These are phyloP conservation scores for Melanotaenia pygmaea DNA, from an alignment of 2,797 vertebrate genomes.

Conservation along the genomic window DNA sequence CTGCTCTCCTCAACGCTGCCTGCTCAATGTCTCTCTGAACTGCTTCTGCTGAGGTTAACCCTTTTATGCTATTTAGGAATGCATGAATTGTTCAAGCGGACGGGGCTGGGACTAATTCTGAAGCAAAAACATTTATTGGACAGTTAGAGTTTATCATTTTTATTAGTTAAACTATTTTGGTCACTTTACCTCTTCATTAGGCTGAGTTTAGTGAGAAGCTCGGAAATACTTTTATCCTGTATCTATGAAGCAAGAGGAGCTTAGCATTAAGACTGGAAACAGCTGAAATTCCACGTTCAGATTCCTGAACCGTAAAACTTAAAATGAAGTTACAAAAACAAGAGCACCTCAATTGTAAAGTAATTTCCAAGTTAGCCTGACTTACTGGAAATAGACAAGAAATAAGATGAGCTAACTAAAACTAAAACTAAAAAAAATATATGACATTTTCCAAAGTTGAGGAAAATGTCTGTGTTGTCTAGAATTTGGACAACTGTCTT, in stretches of 20 bases:
- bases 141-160: not conserved
- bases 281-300: not conserved
- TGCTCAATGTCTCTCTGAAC: conserved; percentile 63
- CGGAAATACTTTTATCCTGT: not conserved
- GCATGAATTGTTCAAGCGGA: conserved; percentile 11
- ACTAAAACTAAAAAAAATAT: too few species aligned
- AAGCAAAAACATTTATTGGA: conserved; percentile 1
- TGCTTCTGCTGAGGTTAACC: conserved; percentile 62
- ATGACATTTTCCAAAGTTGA: not conserved
- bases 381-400: not conserved
- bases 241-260: not conserved
- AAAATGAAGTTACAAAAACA: not conserved
- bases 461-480: not conserved
- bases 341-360: not conserved
- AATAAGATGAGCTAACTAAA: not conserved
- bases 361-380: not conserved
- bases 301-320: not conserved
- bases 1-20: conserved; percentile 61
- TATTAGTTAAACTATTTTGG: not conserved
- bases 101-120: not conserved
- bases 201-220: not conserved
- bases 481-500: not conserved
- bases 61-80: conserved; percentile 37
- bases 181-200: not conserved
- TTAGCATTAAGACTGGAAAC: not conserved